Conservation (phyloP, 2,113 vertebrate genomes). For the Heptranchias perlo region DNA sequence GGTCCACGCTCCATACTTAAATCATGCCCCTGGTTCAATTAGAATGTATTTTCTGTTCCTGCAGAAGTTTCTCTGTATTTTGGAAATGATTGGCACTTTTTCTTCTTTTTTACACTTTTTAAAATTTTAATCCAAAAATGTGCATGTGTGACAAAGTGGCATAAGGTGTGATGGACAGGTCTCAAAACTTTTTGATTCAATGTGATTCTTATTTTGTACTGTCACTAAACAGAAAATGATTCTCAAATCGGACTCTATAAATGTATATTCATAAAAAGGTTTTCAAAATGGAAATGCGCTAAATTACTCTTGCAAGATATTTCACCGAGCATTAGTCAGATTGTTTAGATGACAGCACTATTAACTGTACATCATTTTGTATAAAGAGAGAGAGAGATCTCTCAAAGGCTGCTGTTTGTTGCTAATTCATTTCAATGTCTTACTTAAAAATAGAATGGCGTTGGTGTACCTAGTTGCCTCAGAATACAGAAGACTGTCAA, state of each 20-base stretch:
- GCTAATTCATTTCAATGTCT: neutral
- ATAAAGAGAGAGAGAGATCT: neutral
- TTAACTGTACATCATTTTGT: neutral
- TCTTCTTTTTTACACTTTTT: neutral
- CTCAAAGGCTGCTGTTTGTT: slow-evolving; percentile 3
- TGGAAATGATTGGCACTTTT: neutral
- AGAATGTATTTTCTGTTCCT: neutral
- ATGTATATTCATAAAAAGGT: neutral
- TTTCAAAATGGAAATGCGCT: neutral
- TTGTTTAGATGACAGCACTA: neutral
- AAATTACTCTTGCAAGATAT: neutral
- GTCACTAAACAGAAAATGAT: neutral
- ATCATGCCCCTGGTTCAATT: too few species aligned
- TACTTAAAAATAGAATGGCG: neutral
- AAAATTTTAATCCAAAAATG: neutral
- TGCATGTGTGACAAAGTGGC: neutral
- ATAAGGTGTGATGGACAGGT: neutral
- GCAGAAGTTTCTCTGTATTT: neutral
- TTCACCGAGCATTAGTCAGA: neutral
- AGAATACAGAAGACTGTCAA: slow-evolving; percentile 2
- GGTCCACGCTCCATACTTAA: too few species aligned
- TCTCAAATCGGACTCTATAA: neutral
- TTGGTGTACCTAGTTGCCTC: slow-evolving; percentile 5
- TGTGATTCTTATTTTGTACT: neutral
- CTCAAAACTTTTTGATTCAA: neutral